Conservation (phyloP, 1,140 invertebrate species). For the Psix sp. region DNA sequence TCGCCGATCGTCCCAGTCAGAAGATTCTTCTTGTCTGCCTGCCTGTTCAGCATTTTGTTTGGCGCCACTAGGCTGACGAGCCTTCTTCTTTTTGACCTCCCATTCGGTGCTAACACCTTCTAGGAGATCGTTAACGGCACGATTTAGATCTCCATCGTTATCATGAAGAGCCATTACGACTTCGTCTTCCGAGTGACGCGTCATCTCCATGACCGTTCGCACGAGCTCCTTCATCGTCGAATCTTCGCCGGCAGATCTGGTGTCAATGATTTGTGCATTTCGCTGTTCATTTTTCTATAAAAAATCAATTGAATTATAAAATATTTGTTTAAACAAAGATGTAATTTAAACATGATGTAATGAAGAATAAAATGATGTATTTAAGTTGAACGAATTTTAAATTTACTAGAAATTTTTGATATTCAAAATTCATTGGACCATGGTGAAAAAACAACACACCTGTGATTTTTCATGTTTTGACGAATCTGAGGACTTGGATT, state of each 20-base stretch:
- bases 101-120: conserved; percentile 80
- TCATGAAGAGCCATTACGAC: conserved; percentile 89
- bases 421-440: too few relatives aligned
- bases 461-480: conserved; percentile 74
- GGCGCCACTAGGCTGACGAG: conserved; percentile 79
- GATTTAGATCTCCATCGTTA: conserved; percentile 86
- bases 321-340: too few relatives aligned
- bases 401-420: too few relatives aligned
- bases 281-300: conserved; percentile 71
- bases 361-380: too few relatives aligned
- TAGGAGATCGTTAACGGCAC: conserved; percentile 86
- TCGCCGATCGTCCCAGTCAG: conserved; percentile 77
- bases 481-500: conserved; percentile 72
- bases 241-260: conserved; percentile 80
- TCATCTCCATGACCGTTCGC: conserved; percentile 87
- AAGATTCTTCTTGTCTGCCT: conserved; percentile 66
- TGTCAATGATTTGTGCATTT: conserved; percentile 84
- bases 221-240: conserved; percentile 84
- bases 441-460: conserved; percentile 54
- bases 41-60: conserved; percentile 72
- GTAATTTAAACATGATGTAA: too few relatives aligned
- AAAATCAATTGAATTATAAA: too few relatives aligned
- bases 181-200: conserved; percentile 87
- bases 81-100: conserved; percentile 91
- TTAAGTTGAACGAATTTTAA: too few relatives aligned